A percentile compares a stretch with the other conserved stretches of the same genome.
Conservation (phyloP, 2,888 invertebrate species). For the Hymenopus coronatus region DNA sequence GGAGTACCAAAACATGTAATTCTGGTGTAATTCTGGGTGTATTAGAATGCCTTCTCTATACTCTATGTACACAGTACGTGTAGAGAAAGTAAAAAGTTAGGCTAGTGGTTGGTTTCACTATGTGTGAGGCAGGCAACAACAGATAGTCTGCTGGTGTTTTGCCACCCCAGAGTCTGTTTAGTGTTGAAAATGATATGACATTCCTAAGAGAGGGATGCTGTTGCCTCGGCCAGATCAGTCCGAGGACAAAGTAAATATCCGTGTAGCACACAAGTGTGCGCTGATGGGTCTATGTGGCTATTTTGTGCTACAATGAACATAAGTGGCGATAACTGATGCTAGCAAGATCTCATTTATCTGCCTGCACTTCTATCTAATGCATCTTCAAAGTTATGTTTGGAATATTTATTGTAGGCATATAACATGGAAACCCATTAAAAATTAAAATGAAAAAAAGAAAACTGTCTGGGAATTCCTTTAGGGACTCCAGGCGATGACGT, state of each 20-base stretch:
- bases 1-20: too few species aligned
- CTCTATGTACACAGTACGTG: too few species aligned
- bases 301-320: neutral
- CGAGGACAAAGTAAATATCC: neutral
- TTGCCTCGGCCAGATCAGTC: neutral
- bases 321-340: neutral
- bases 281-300: neutral
- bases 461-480: neutral
- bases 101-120: too few species aligned
- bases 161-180: neutral
- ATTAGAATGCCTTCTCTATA: too few species aligned
- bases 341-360: neutral
- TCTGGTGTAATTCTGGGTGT: too few species aligned
- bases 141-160: too few species aligned
- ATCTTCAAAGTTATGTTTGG: neutral
- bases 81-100: too few species aligned
- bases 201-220: neutral
- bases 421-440: neutral
- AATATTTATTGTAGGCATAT: neutral
- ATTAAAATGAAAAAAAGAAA: neutral
- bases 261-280: neutral
- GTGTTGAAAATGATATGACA: neutral
- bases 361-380: too few species aligned
- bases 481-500: too few species aligned
- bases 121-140: too few species aligned